phyloP scores from a whole-genome alignment of 2,113 vertebrate species.

The Pomatostomus ruficeps region DNA sequence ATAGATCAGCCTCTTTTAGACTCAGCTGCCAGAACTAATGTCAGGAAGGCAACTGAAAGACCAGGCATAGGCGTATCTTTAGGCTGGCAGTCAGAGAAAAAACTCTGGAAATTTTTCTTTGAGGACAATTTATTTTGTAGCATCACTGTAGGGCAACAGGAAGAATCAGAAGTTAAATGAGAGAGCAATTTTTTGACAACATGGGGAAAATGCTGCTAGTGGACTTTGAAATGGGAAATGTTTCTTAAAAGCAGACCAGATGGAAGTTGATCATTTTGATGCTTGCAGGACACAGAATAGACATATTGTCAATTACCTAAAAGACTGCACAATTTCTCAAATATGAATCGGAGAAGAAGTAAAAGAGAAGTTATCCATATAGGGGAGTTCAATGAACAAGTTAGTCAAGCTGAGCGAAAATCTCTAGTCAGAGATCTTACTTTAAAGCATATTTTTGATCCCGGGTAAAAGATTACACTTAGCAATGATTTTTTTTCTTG shows the following conservation, averaged over 20 bases:
- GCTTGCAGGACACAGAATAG: neutral
- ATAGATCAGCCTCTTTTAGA: neutral
- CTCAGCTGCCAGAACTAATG: neutral
- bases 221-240: neutral
- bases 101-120: neutral
- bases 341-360: neutral
- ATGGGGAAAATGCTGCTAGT: neutral
- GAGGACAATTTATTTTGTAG: neutral
- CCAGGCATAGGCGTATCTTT: neutral
- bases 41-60: neutral
- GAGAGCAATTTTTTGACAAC: neutral
- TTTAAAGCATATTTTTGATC: neutral
- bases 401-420: neutral
- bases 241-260: slow-evolving; percentile 30
- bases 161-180: slow-evolving; percentile 1
- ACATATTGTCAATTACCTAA: slow-evolving; percentile 9
- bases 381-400: neutral
- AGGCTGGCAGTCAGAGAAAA: neutral
- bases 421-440: neutral
- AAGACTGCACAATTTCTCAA: neutral
- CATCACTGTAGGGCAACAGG: neutral
- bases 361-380: neutral
- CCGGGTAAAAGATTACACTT: neutral
- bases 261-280: neutral
- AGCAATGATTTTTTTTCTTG: neutral